These are phyloP conservation scores for Emmelina monodactyla DNA, from an alignment of 2,888 invertebrate genomes.

Conservation along the genomic window DNA sequence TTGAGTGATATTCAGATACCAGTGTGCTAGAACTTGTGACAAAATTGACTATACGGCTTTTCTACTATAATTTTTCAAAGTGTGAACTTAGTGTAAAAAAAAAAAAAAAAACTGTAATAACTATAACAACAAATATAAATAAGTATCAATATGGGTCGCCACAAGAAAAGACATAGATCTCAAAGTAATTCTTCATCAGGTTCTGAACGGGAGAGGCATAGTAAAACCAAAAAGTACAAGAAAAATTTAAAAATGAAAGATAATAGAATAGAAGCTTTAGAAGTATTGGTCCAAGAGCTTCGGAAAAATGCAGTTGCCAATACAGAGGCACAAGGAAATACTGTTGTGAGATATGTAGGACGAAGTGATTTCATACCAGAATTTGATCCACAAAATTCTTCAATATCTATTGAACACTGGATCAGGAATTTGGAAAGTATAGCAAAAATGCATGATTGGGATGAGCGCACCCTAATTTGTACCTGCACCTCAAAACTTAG, in stretches of 20 bases:
- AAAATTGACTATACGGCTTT: no score
- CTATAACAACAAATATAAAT: no score
- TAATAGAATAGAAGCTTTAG: background rate
- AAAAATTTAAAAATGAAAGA: background rate
- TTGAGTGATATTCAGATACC: no score
- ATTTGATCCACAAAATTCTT: conserved; percentile 10
- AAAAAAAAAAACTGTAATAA: no score
- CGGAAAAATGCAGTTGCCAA: background rate
- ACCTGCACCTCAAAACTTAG: conserved; percentile 15
- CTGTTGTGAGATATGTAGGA: conserved; percentile 12
- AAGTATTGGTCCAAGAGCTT: background rate
- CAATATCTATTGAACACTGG: conserved; percentile 15
- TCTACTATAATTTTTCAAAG: no score
- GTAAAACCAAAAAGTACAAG: background rate
- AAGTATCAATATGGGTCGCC: background rate
- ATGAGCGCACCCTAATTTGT: conserved; percentile 15
- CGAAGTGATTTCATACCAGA: conserved; percentile 12
- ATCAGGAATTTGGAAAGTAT: conserved; percentile 14
- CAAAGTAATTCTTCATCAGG: background rate
- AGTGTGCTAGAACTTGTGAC: no score
- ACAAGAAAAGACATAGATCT: background rate
- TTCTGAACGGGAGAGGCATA: background rate
- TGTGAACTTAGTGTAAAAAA: no score
- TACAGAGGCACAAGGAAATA: background rate
- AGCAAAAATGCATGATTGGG: conserved; percentile 16